Evolutionary conservation across 2,113 vertebrate species (phyloP), one percentile per base, ranked within the genome.

Genomic region (Gobius niger): DNA sequence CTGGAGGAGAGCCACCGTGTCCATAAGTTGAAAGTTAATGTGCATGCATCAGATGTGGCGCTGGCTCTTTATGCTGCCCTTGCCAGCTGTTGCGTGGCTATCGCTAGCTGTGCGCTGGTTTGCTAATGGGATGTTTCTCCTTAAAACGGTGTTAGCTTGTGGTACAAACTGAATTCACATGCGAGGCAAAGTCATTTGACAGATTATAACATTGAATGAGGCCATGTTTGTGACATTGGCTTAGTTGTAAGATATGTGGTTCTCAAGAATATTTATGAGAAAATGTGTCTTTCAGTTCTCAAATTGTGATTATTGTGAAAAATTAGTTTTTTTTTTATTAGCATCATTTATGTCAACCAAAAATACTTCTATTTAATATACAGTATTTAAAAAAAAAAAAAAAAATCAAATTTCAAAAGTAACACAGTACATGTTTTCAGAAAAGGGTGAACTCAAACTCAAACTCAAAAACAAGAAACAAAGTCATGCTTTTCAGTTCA

Each of bases 1-100:
- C 85, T 90, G 91, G 91, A 92, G 84, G 81, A 77, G 70, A 83
- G 90, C 90, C 91, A 90, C 80, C 34, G 57, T 75, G 46, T 85
- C 85, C 84, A 83, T 83, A 88, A 88, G 87, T 83, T 89, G 78
- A 89, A 90, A 87, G 91, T 89, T 89, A 91, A 92, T 90, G 82
- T 76, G 85, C 79, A 81, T 81, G 75, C 78, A 87, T 91, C 81
- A 76, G 76, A 80, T 76, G 56, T 9, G 59, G 67, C 44, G 53
- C 2, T 24, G 77, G 77, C 65, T 68, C 80, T 73, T 82, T 74
- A 87, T 47, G 15, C 74, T 12, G 52, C 78, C 82, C 82, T 67
- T 74, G 78, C 85, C 88, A 90, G 85, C 87, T 89, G 88, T 78
- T 89, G 70, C 69, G 51, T 65, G 75, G 84, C 73, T 66, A 77